Evolutionary conservation across 2,797 vertebrate genomes (phyloP).

Genomic region (Artibeus jamaicensis): DNA sequence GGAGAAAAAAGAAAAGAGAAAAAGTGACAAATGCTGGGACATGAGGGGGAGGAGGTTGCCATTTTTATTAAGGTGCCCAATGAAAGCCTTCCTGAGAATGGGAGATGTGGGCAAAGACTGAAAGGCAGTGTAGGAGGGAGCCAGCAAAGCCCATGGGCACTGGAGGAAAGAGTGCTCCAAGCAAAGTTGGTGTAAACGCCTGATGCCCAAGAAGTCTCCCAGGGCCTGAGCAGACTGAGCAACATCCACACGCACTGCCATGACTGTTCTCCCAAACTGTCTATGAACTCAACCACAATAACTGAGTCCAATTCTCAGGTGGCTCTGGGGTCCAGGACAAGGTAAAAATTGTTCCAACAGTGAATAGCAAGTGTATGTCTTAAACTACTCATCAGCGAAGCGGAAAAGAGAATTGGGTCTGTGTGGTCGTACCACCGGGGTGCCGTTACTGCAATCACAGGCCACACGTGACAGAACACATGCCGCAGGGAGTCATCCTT

Average conservation of each 20-base stretch:
- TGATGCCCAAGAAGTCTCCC: neutral
- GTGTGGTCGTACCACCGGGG: neutral
- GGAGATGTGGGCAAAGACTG: neutral
- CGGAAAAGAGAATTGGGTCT: neutral
- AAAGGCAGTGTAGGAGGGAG: neutral
- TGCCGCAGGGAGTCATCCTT: fast-evolving
- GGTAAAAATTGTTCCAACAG: neutral
- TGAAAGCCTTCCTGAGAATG: neutral
- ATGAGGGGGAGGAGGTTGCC: neutral
- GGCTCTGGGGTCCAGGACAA: neutral
- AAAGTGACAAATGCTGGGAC: neutral
- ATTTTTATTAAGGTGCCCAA: neutral
- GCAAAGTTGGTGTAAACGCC: neutral
- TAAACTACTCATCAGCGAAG: neutral
- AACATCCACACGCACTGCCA: neutral
- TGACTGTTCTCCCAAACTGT: neutral
- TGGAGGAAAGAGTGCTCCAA: neutral
- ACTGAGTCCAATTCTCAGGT: neutral
- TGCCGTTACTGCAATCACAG: neutral
- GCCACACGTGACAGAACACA: neutral
- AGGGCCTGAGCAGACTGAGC: neutral
- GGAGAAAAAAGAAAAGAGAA: neutral
- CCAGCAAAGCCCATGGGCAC: neutral
- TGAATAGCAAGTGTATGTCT: neutral
- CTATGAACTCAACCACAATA: neutral